Evolutionary conservation across 2,797 vertebrate species (phyloP), one percentile per base, ranked within the genome.

Genomic region (Tiaroga cobitis): DNA sequence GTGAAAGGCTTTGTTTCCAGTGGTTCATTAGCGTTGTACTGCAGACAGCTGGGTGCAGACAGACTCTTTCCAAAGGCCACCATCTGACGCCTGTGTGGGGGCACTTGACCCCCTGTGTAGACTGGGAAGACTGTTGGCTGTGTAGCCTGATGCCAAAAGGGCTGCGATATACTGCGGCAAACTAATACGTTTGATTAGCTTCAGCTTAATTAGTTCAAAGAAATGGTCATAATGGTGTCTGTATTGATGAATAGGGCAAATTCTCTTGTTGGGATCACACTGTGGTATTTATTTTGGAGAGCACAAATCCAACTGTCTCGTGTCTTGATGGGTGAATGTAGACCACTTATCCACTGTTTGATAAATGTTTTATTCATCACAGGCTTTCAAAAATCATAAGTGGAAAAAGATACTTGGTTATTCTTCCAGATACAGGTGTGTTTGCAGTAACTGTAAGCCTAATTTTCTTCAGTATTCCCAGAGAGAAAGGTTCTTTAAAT

Each of bases 11-110:
- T 88, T 88, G 78, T 85, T 86, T 41, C 86, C 82, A 83, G 88
- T 70, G 68, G 91, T 91, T 93, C 91, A 92, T 94, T 92, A 93
- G 90, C 46, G 34, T 41, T 82, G 43, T 34, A 41, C 88, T 43
- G 87, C 87, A 90, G 90, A 91, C 92, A 93, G 92, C 90, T 93
- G 90, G 87, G 91, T 92, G 92, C 91, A 90, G 91, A 92, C 89
- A 89, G 89, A 85, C 90, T 91, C 87, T 91, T 91, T 90, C 89
- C 90, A 80, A 90, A 84, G 90, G 90, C 90, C 90, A 83, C 89
- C 67, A 68, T 86, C 88, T 91, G 89, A 92, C 59, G 92, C 92
- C 89, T 84, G 85, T 85, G 56, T 18, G 76, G 81, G 67, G 86
- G 88, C 85, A 86, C 41, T 24, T 34, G 83, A 83, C 89, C 87